A percentile compares a stretch with the other conserved stretches of the same genome.
These are phyloP conservation scores for Crenichthys baileyi DNA, from an alignment of 2,797 vertebrate genomes.

Conservation along the genomic window DNA sequence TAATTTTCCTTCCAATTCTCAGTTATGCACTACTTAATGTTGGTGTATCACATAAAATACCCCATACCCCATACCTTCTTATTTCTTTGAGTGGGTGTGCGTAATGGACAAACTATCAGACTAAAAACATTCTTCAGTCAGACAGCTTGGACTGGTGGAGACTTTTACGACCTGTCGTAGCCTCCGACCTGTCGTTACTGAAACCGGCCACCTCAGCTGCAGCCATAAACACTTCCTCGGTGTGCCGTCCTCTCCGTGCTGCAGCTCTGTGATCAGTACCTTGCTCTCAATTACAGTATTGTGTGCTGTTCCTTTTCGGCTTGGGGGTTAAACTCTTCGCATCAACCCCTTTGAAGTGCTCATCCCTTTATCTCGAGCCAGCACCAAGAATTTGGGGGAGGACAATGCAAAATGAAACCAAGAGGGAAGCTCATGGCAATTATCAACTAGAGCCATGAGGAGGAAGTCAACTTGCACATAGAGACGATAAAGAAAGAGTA, in stretches of 20 bases:
- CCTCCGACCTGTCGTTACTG: constrained; percentile 47
- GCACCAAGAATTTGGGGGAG: constrained; percentile 91
- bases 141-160: constrained; percentile 12
- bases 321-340: constrained; percentile 96
- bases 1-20: no score
- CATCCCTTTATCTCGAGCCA: constrained; percentile 99
- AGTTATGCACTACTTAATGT: neutral
- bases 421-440: constrained; percentile 89
- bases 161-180: constrained; percentile 49
- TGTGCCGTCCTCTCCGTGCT: constrained; percentile 79
- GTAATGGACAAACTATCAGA: neutral
- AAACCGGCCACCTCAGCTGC: constrained; percentile 59
- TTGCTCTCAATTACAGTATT: constrained; percentile 95
- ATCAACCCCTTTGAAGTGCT: constrained; percentile 95
- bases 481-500: constrained; percentile 61
- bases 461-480: constrained; percentile 68
- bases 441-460: constrained; percentile 84
- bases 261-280: constrained; percentile 92
- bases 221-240: constrained; percentile 60
- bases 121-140: constrained; percentile 7
- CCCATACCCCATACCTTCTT: constrained; percentile 20
- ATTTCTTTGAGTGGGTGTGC: neutral
- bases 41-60: neutral
- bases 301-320: constrained; percentile 90
- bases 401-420: constrained; percentile 94